Evolutionary conservation across 2,797 vertebrate species (phyloP).

Genomic region (Ciconia nigra): DNA sequence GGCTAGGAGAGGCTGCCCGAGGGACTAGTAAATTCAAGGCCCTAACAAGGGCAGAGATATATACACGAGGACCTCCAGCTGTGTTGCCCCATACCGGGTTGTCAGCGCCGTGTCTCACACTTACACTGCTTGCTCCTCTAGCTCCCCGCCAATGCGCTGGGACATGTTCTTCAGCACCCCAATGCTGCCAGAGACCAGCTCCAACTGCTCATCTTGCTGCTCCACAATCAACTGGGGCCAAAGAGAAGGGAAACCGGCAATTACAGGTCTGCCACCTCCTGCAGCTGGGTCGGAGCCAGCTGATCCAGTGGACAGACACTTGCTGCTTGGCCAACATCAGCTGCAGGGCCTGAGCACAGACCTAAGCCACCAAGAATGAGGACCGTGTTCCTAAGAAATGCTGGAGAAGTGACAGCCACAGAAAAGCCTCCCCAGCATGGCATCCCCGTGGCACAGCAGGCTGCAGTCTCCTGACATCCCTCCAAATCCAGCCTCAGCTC

Average conservation of each 20-base stretch:
- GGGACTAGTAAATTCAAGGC: background rate
- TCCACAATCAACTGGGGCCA: conserved; percentile 87
- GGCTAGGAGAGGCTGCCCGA: background rate
- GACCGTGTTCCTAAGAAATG: background rate
- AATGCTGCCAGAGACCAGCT: conserved; percentile 95
- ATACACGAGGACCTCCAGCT: background rate
- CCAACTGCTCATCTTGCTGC: conserved; percentile 95
- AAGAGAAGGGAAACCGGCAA: conserved; percentile 36
- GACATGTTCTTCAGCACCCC: conserved; percentile 99
- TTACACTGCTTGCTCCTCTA: conserved; percentile 97
- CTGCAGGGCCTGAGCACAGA: conserved; percentile 31
- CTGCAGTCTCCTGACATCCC: background rate
- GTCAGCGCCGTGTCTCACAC: background rate
- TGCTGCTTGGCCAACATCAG: background rate
- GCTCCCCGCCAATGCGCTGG: conserved; percentile 93
- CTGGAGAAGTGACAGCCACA: background rate
- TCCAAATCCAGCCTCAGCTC: background rate
- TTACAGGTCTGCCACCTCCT: conserved; percentile 33
- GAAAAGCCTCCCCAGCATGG: background rate
- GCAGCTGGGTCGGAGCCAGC: background rate
- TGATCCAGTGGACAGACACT: background rate
- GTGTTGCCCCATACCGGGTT: background rate
- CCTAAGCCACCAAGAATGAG: background rate
- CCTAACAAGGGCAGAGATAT: background rate
- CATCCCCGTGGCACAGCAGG: background rate